Percentiles rank a stretch among this genome's conserved stretches.
phyloP scores from a whole-genome alignment of 2,888 invertebrate genomes.

The Tipula vernalis region DNA sequence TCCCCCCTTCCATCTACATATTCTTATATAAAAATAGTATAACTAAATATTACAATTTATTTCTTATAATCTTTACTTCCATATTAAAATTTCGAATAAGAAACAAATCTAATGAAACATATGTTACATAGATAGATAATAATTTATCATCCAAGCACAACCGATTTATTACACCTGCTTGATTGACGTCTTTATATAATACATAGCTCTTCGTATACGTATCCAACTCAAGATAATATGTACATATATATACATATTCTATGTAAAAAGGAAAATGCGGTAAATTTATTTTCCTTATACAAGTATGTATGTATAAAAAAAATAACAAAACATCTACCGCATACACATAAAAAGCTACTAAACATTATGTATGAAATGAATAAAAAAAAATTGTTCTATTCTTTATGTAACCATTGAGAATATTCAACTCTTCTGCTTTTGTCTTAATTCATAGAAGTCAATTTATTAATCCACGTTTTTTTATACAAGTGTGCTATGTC shows the following conservation, averaged over 20 bases:
- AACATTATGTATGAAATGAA: not conserved
- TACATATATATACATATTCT: not conserved
- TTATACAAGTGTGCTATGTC: not conserved
- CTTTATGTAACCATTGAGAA: not conserved
- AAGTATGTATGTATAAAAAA: not conserved
- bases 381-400: not conserved
- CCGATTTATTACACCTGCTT: not conserved
- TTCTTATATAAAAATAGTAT: not conserved
- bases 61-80: not conserved
- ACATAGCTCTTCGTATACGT: not conserved
- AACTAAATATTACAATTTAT: not conserved
- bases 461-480: not conserved
- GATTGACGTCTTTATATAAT: not conserved
- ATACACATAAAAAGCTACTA: not conserved
- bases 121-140: not conserved
- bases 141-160: not conserved
- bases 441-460: constrained; percentile 4
- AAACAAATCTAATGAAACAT: not conserved
- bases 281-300: not conserved
- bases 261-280: not conserved
- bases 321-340: not conserved
- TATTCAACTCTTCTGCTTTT: not conserved
- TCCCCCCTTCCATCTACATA: not conserved
- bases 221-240: not conserved
- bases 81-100: not conserved